Percentiles rank a stretch among this genome's conserved stretches.
These are phyloP conservation scores for Ivindomyrus marchei DNA, from an alignment of 2,113 vertebrate genomes.

Conservation along the genomic window DNA sequence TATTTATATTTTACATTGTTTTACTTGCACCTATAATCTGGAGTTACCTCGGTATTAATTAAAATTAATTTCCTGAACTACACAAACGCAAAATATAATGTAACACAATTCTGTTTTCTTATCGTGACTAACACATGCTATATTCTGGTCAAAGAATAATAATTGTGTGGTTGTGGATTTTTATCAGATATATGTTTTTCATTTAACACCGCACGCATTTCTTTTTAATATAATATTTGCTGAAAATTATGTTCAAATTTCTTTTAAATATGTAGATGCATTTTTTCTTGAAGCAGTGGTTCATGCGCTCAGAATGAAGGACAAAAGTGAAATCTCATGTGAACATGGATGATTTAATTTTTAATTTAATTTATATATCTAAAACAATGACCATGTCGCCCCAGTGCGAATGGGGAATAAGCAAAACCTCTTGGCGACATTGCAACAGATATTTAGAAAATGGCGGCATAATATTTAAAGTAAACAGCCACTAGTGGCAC, in stretches of 20 bases:
- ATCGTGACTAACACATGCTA: neutral
- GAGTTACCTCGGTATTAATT: neutral
- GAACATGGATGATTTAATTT: neutral
- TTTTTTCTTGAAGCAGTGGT: neutral
- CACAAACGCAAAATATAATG: neutral
- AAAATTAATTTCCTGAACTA: neutral
- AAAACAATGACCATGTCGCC: neutral
- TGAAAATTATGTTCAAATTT: neutral
- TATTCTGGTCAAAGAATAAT: neutral
- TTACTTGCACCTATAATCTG: neutral
- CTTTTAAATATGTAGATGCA: neutral
- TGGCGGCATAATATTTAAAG: neutral
- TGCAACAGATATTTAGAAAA: neutral
- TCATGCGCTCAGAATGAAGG: neutral
- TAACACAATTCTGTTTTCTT: neutral
- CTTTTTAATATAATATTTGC: neutral
- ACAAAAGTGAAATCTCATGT: neutral
- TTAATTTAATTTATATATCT: neutral
- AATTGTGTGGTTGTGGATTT: neutral
- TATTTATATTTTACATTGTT: neutral
- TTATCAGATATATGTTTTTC: neutral
- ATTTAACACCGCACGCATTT: neutral
- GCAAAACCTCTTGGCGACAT: neutral
- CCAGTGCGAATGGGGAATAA: neutral
- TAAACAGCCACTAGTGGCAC: neutral